Conservation (phyloP, 2,888 invertebrate species). For the Odiellus spinosus region DNA sequence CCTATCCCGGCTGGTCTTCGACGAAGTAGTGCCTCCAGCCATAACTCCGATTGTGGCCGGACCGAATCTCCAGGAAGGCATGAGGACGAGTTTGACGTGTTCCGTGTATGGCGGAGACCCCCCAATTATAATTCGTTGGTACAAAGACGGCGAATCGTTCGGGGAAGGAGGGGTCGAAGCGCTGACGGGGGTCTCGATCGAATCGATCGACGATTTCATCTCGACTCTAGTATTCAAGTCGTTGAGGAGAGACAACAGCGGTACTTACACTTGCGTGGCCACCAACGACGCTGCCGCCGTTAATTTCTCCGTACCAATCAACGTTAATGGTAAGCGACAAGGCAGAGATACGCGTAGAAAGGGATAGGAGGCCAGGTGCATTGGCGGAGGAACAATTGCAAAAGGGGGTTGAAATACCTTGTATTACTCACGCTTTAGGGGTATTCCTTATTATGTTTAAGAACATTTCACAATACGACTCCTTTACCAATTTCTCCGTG, state of each 20-base stretch:
- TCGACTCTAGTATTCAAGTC: slow-evolving; percentile 16
- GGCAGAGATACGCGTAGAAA: too few species aligned
- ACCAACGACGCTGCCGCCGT: slow-evolving; percentile 23
- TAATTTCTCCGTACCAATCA: slow-evolving; percentile 27
- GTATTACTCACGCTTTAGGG: too few species aligned
- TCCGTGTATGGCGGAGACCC: slow-evolving; percentile 21
- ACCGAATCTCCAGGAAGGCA: slow-evolving; percentile 19
- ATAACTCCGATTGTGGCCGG: slow-evolving; percentile 20
- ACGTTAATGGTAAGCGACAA: slow-evolving; percentile 31
- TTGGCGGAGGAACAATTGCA: too few species aligned
- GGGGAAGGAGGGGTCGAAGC: slow-evolving; percentile 7
- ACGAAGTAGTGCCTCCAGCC: slow-evolving; percentile 20
- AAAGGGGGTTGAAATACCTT: too few species aligned
- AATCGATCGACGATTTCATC: slow-evolving; percentile 15
- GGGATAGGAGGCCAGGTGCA: too few species aligned
- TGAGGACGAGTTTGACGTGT: slow-evolving; percentile 20
- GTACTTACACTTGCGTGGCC: slow-evolving; percentile 30
- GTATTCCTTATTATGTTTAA: too few species aligned
- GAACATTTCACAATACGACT: too few species aligned
- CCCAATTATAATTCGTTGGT: slow-evolving; percentile 20
- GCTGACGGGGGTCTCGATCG: slow-evolving; percentile 14
- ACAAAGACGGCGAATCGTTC: slow-evolving; percentile 18
- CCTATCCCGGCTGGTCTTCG: too few species aligned
- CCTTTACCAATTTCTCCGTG: too few species aligned
- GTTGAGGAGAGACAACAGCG: slow-evolving; percentile 12